Evolutionary conservation across 2,888 invertebrate species (phyloP).

Genomic region (Gonocerus acuteangulatus): DNA sequence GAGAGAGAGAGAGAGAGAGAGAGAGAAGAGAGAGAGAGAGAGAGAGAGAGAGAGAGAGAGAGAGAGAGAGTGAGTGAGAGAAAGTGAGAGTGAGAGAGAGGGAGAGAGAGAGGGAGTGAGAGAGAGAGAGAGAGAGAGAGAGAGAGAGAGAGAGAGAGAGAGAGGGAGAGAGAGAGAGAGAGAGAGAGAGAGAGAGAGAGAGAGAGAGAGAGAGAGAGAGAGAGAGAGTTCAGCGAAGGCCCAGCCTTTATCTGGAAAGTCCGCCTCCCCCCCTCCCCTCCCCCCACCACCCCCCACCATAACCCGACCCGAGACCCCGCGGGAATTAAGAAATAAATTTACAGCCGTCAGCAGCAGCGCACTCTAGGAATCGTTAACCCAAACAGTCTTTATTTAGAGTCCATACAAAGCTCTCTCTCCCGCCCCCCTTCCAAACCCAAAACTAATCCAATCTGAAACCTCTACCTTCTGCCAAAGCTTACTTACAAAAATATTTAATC

Average conservation of each 20-base stretch:
- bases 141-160: slow-evolving; percentile 13
- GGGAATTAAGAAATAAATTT: slow-evolving; percentile 12
- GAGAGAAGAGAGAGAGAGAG: slow-evolving; percentile 17
- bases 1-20: slow-evolving; percentile 21
- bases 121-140: slow-evolving; percentile 4
- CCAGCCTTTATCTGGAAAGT: background rate
- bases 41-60: slow-evolving; percentile 11
- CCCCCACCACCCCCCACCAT: background rate
- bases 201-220: background rate
- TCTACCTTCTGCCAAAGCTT: no score
- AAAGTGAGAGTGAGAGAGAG: background rate
- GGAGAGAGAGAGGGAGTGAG: slow-evolving; percentile 14
- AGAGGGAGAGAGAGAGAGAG: background rate
- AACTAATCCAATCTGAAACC: no score
- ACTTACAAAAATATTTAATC: no score
- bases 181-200: slow-evolving; percentile 10
- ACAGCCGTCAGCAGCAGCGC: background rate
- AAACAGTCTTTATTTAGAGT: no score
- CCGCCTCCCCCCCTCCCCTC: background rate
- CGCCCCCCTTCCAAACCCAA: no score
- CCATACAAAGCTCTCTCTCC: no score
- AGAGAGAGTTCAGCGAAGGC: background rate
- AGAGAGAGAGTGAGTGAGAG: background rate
- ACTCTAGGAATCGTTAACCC: background rate
- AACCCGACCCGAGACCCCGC: no score